phyloP scores from a whole-genome alignment of 2,113 vertebrate species.

The Picathartes gymnocephalus region DNA sequence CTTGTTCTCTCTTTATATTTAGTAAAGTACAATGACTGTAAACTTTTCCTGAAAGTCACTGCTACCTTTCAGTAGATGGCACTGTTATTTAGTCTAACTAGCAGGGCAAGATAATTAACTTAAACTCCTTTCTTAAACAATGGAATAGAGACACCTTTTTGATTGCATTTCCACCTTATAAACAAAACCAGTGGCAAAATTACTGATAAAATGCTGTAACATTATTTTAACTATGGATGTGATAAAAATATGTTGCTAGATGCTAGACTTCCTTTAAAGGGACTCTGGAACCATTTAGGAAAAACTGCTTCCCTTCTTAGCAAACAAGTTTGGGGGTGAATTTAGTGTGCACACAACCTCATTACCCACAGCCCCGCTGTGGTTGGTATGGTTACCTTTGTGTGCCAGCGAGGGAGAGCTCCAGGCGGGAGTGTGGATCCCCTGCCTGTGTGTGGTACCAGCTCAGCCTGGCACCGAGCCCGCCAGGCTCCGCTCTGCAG shows the following conservation, averaged over 20 bases:
- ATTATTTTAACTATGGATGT: background rate
- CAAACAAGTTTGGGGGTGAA: background rate
- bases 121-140: background rate
- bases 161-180: conserved; percentile 1
- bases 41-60: conserved; percentile 39
- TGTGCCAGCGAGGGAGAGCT: background rate
- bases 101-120: conserved; percentile 45
- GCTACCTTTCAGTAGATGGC: conserved; percentile 72
- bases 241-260: background rate
- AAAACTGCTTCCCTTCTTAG: background rate
- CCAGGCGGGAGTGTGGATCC: accelerated
- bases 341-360: background rate
- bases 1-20: background rate
- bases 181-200: background rate
- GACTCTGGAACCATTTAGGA: background rate
- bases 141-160: background rate
- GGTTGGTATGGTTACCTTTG: background rate
- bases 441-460: too few species aligned
- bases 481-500: accelerated
- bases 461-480: accelerated
- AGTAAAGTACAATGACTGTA: background rate
- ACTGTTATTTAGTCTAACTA: conserved; percentile 72
- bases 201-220: background rate
- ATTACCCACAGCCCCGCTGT: background rate
- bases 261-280: background rate